Conservation (phyloP, 2,888 invertebrate genomes). For the Isoperla grammatica region DNA sequence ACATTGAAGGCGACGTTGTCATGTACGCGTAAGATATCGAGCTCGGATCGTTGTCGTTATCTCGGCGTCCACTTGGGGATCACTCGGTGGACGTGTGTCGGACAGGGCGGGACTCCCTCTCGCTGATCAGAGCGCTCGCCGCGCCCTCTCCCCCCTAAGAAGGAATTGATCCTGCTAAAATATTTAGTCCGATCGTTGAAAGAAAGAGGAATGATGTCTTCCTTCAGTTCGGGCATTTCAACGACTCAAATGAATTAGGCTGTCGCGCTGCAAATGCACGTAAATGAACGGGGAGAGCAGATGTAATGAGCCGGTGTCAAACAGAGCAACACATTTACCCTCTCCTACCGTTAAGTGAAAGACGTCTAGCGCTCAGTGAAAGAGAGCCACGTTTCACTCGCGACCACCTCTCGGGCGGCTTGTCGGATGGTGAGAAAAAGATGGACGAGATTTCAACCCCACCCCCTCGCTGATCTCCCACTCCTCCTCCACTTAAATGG, state of each 20-base stretch:
- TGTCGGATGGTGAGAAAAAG: conserved; percentile 24
- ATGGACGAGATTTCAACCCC: conserved; percentile 24
- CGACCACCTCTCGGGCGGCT: conserved; percentile 9
- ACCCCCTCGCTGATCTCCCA: conserved; percentile 18
- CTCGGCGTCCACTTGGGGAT: conserved; percentile 24
- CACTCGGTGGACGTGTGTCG: conserved; percentile 10
- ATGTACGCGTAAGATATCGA: conserved; percentile 7
- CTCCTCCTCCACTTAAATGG: conserved; percentile 27
- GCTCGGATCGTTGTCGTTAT: conserved; percentile 3
- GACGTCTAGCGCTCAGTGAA: conserved; percentile 15
- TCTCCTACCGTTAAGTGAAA: conserved; percentile 15
- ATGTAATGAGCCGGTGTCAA: conserved; percentile 27
- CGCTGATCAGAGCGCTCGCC: background rate
- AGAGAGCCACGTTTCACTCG: conserved; percentile 22
- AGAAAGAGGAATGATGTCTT: conserved; percentile 18
- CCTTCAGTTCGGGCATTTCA: background rate
- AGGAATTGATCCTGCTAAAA: conserved; percentile 27
- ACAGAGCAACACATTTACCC: conserved; percentile 25
- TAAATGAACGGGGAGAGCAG: conserved; percentile 6
- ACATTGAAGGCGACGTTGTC: background rate
- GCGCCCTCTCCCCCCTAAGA: conserved; percentile 18
- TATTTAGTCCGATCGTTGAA: conserved; percentile 25
- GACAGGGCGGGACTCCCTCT: background rate
- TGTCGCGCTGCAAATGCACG: background rate
- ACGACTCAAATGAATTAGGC: no score